A percentile compares a stretch with the other conserved stretches of the same genome.
phyloP scores from a whole-genome alignment of 2,888 invertebrate species.

The Meteorus colon region DNA sequence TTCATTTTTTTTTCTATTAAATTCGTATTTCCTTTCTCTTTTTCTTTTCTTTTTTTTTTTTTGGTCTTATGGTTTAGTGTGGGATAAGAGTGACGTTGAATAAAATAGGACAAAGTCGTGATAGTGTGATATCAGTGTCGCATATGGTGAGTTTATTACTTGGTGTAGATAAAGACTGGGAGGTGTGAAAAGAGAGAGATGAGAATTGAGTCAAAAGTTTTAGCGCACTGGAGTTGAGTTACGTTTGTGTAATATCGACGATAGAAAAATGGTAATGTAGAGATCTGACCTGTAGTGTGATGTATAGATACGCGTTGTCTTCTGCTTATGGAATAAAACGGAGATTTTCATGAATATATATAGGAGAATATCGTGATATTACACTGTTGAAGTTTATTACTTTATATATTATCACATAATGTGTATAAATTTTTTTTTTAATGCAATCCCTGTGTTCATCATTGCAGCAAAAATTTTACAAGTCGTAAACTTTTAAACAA shows the following conservation, averaged over 20 bases:
- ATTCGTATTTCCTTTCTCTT: constrained; percentile 1
- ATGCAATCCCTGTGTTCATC: constrained; percentile 1
- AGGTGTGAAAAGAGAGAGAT: constrained; percentile 39
- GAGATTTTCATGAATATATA: background rate
- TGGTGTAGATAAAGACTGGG: constrained; percentile 45
- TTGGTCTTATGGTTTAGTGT: background rate
- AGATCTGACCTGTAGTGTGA: background rate
- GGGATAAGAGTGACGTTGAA: constrained; percentile 43
- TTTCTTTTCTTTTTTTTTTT: background rate
- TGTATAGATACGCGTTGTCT: background rate
- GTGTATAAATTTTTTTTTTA: background rate
- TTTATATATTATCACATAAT: constrained; percentile 6
- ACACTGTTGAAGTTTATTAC: constrained; percentile 4
- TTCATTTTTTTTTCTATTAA: background rate
- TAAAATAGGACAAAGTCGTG: constrained; percentile 43
- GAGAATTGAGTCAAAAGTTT: constrained; percentile 60
- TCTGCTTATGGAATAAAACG: background rate
- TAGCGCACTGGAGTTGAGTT: constrained; percentile 54
- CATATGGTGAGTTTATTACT: constrained; percentile 51
- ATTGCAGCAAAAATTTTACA: constrained; percentile 15
- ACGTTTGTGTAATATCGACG: constrained; percentile 49
- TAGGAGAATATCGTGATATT: background rate
- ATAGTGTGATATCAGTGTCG: constrained; percentile 40
- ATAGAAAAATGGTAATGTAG: background rate
- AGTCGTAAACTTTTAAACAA: constrained; percentile 1